Conservation (phyloP, 2,113 vertebrate genomes). For the Bos taurus region DNA sequence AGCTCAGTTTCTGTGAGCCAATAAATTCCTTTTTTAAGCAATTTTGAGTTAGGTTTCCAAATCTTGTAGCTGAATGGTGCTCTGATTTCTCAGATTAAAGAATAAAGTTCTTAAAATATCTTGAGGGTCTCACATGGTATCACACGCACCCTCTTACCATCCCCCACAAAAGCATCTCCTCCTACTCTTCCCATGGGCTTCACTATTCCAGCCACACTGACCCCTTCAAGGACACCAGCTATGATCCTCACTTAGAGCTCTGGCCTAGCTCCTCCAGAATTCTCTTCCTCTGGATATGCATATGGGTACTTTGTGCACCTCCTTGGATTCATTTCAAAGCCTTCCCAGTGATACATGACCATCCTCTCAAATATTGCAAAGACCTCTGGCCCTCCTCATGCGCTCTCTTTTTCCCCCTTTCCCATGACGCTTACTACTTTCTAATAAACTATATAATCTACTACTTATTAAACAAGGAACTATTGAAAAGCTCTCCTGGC, state of each 20-base stretch:
- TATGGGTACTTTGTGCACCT: background rate
- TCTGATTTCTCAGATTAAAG: background rate
- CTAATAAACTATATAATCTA: background rate
- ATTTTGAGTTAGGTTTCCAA: background rate
- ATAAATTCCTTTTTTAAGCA: background rate
- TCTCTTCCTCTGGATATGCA: background rate
- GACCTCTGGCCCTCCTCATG: accelerated
- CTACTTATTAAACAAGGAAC: background rate
- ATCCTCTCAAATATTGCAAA: background rate
- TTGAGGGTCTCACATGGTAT: background rate
- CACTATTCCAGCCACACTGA: background rate
- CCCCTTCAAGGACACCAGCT: background rate
- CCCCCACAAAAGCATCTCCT: background rate
- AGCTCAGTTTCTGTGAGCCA: background rate
- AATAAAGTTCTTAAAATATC: background rate
- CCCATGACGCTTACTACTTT: background rate
- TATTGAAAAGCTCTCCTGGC: background rate
- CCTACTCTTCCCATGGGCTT: background rate
- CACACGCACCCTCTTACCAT: background rate
- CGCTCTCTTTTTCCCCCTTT: background rate
- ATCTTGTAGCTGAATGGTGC: background rate
- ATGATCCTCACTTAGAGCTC: background rate
- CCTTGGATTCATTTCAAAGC: background rate
- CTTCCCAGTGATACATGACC: background rate
- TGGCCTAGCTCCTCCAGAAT: background rate